Evolutionary conservation across 2,888 invertebrate genomes (phyloP).

Genomic region (Pristionchus entomophagus): DNA sequence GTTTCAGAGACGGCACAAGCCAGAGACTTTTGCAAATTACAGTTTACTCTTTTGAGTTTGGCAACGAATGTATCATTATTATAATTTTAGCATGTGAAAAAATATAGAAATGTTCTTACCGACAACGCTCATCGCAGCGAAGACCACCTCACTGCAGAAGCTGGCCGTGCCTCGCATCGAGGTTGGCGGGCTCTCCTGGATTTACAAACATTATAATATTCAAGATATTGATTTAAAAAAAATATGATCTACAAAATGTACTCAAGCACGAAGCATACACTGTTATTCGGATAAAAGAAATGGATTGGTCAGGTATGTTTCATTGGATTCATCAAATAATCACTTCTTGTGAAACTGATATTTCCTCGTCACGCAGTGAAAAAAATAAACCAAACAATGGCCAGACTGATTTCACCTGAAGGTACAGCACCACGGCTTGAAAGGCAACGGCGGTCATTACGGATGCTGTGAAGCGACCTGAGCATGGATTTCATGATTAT

Average conservation of each 20-base stretch:
- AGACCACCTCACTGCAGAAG: constrained; percentile 28
- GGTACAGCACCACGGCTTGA: constrained; percentile 65
- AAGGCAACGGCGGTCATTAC: constrained; percentile 67
- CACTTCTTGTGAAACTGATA: background rate
- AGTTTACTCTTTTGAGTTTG: no score
- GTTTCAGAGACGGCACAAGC: no score
- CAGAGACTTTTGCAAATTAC: no score
- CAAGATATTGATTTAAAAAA: no score
- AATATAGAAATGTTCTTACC: no score
- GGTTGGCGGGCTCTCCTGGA: constrained; percentile 39
- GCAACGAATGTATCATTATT: no score
- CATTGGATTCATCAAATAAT: no score
- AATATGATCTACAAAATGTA: background rate
- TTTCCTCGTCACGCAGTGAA: no score
- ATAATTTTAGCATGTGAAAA: no score
- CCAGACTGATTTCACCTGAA: no score
- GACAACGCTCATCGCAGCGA: constrained; percentile 36
- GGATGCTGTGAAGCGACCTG: constrained; percentile 59
- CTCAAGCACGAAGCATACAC: background rate
- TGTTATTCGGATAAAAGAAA: background rate
- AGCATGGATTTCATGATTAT: background rate
- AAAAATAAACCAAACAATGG: no score
- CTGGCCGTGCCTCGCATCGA: background rate
- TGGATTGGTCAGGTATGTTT: background rate
- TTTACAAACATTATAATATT: no score